phyloP scores from a whole-genome alignment of 2,113 vertebrate species.

The Cyanoliseus patagonus region DNA sequence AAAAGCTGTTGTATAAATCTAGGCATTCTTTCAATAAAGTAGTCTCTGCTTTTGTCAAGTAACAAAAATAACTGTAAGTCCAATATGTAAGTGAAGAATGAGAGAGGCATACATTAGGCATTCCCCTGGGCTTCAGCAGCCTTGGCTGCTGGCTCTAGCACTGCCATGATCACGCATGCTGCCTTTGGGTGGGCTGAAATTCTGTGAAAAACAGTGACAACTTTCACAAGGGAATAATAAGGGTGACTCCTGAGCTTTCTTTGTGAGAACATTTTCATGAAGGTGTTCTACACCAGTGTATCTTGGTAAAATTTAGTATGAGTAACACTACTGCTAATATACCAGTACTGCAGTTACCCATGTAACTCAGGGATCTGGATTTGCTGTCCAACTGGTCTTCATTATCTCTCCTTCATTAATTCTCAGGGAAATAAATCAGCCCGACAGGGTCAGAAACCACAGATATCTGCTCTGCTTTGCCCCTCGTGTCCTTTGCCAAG shows the following conservation, averaged over 20 bases:
- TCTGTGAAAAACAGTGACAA: neutral
- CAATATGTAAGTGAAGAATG: neutral
- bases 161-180: fast-evolving
- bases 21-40: neutral
- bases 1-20: neutral
- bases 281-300: neutral
- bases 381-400: neutral
- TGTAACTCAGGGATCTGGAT: neutral
- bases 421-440: neutral
- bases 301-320: neutral
- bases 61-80: neutral
- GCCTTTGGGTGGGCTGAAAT: neutral
- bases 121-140: neutral
- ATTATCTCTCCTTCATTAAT: neutral
- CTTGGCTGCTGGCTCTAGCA: neutral
- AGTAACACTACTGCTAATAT: neutral
- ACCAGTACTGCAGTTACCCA: neutral
- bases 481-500: neutral
- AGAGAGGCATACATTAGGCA: fast-evolving
- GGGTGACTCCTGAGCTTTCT: neutral
- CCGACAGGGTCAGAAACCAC: neutral
- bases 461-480: neutral
- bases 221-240: neutral
- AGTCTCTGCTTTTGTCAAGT: neutral
- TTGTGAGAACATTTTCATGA: neutral